A percentile compares a stretch with the other conserved stretches of the same genome.
Conservation (phyloP, 2,113 vertebrate species). For the Phyllopteryx taeniolatus region DNA sequence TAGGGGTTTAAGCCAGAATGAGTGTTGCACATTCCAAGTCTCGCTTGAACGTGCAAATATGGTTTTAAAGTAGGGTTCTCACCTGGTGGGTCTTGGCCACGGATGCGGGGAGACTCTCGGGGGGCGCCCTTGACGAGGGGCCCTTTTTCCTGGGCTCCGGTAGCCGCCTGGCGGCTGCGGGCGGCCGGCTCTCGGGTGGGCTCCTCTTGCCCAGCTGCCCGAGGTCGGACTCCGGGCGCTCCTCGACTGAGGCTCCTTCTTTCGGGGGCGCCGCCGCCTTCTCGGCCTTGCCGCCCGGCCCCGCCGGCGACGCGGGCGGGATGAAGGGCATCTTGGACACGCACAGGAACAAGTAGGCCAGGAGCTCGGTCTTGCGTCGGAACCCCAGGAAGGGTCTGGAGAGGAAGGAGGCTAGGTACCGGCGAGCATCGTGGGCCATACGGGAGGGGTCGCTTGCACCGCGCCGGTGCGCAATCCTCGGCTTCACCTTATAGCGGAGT, state of each 20-base stretch:
- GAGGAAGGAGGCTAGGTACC: not conserved
- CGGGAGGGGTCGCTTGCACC: slow-evolving; percentile 27
- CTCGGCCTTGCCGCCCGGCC: slow-evolving; percentile 31
- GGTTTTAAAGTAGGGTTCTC: not conserved
- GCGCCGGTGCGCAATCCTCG: no score
- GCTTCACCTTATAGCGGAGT: not conserved
- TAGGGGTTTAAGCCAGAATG: not conserved
- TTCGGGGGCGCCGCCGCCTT: slow-evolving; percentile 25
- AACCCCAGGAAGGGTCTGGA: slow-evolving; percentile 23
- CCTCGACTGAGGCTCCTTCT: slow-evolving; percentile 45
- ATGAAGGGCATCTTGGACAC: slow-evolving; percentile 73
- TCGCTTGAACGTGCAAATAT: not conserved
- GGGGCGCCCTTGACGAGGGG: slow-evolving; percentile 8
- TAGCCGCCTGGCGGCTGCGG: slow-evolving; percentile 26
- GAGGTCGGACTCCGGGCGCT: slow-evolving; percentile 59
- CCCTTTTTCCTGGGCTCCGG: slow-evolving; percentile 38
- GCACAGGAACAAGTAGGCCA: slow-evolving; percentile 63
- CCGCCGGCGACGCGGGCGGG: slow-evolving; percentile 48
- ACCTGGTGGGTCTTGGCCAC: slow-evolving; percentile 25
- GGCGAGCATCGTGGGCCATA: slow-evolving; percentile 48
- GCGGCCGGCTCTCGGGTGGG: slow-evolving; percentile 47
- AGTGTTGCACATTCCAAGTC: not conserved
- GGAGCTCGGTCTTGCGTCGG: slow-evolving; percentile 47
- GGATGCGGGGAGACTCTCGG: slow-evolving; percentile 22
- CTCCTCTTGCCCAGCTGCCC: slow-evolving; percentile 63